phyloP scores from a whole-genome alignment of 2,113 vertebrate genomes.

The Anarhynchus alexandrinus region DNA sequence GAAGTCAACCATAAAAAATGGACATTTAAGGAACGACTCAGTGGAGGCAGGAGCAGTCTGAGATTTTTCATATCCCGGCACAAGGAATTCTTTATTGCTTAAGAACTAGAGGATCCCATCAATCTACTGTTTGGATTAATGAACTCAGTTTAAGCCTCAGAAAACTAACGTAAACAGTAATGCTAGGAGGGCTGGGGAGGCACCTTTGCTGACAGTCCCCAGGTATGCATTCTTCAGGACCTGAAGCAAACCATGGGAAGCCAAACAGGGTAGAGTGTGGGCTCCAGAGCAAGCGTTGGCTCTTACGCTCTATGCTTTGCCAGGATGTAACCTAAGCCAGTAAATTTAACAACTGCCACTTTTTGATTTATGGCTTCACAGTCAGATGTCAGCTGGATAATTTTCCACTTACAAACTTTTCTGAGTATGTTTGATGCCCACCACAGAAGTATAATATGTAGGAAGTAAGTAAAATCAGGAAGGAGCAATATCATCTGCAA shows the following conservation, averaged over 20 bases:
- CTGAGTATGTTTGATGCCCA: not conserved
- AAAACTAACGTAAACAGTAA: not conserved
- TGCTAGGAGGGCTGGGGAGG: not conserved
- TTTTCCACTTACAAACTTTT: not conserved
- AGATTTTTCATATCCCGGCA: slow-evolving; percentile 6
- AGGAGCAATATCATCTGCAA: not conserved
- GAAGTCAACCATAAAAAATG: slow-evolving; percentile 16
- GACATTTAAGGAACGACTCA: slow-evolving; percentile 5
- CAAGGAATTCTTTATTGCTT: slow-evolving; percentile 39
- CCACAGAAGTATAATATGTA: not conserved
- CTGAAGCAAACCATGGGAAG: not conserved
- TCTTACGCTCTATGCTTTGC: not conserved
- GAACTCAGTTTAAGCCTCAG: slow-evolving; percentile 7
- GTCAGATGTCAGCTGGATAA: not conserved
- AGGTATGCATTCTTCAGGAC: not conserved
- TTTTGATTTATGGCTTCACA: not conserved
- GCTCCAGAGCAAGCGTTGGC: not conserved
- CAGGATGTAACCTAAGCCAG: not conserved
- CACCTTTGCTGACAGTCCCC: slow-evolving; percentile 3
- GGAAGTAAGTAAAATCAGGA: not conserved
- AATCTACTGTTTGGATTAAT: slow-evolving; percentile 24
- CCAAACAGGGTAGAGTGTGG: not conserved
- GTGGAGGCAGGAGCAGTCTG: not conserved
- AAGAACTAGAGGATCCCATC: slow-evolving; percentile 17
- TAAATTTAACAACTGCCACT: not conserved